Base-by-base conservation (phyloP, 2,113 vertebrate genomes). In the Bubo blakistoni region DNA sequence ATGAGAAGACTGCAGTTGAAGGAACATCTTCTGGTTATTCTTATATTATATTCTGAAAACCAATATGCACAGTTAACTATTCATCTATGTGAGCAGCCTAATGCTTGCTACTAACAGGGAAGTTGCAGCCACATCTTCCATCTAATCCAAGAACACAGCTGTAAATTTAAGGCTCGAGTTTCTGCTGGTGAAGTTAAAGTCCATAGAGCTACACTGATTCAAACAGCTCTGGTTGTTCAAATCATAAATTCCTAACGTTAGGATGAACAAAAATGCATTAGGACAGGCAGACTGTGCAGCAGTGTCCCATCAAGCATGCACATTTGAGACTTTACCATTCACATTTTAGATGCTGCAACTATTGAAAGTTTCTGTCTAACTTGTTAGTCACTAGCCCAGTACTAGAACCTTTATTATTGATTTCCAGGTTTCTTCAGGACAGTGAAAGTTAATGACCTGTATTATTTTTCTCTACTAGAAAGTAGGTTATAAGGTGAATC, bases 41-140 rank as follows among this genome's bases (percentile, higher is more conserved):
- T 46, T 80, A 13, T 34, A 13, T 29, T 81, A 8, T 63, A 14
- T 62, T 92, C 74, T 10, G 7, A 38, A 93, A 83, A 62, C 14
- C 16, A 54, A 2, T 32, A 26, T 38, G 25, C 29, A 16, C 21
- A 25, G 22, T 76, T 86, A 69, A 27, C 21, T 66, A n/a, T 26
- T 88, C 6, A 15, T 76, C 59, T 58, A 0, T 51, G 46, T 87
- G 73, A 84, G n/a, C 77, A 65, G 14, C 77, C 46, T 84, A 29
- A 44, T n/a, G 24, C 49, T 66, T 6, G 3, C 57, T 52, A 7
- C 17, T 59, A 10, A 22, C 0, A 0, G 13, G 9, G 26, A 38
- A 73, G 78, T 26, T 83, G 46, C 46, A 40, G 30, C 15, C 20
- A 22, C 5, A 16, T 62, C 72, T 78, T 86, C 24, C 44, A 78